Percentiles rank a stretch among this genome's conserved stretches.
phyloP scores from a whole-genome alignment of 2,797 vertebrate species.

The Lepus townsendii region DNA sequence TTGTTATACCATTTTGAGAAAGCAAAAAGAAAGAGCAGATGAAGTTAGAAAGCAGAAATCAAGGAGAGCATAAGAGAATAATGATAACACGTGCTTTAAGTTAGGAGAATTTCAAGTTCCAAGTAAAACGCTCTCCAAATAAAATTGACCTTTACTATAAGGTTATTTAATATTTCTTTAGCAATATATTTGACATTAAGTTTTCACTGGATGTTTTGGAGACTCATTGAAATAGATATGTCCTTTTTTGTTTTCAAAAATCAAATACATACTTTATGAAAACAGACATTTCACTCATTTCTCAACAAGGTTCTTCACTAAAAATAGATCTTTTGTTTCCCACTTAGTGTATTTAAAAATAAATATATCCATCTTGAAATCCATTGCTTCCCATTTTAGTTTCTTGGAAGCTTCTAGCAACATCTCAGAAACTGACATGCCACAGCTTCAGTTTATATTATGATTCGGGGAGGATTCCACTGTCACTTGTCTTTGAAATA shows the following conservation, averaged over 20 bases:
- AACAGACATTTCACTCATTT: conserved; percentile 23
- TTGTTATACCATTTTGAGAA: background rate
- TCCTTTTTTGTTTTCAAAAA: background rate
- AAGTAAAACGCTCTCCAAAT: background rate
- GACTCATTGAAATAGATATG: background rate
- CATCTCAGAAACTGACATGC: conserved; percentile 24
- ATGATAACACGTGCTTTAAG: background rate
- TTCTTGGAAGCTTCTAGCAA: conserved; percentile 53
- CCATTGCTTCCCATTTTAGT: conserved; percentile 25
- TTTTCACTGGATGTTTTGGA: background rate
- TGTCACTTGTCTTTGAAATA: conserved; percentile 19
- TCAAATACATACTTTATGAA: background rate
- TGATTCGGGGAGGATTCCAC: background rate
- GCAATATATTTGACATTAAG: background rate
- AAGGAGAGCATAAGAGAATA: background rate
- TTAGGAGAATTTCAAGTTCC: background rate
- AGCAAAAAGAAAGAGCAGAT: background rate
- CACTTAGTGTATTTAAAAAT: conserved; percentile 24
- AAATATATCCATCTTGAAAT: conserved; percentile 54
- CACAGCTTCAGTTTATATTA: conserved; percentile 2
- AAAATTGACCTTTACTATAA: background rate
- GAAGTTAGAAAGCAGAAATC: background rate
- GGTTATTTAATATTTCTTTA: background rate
- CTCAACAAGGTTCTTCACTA: background rate
- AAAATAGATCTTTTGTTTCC: conserved; percentile 5